Conservation (phyloP, 2,888 invertebrate genomes). For the Tenthredo livida region DNA sequence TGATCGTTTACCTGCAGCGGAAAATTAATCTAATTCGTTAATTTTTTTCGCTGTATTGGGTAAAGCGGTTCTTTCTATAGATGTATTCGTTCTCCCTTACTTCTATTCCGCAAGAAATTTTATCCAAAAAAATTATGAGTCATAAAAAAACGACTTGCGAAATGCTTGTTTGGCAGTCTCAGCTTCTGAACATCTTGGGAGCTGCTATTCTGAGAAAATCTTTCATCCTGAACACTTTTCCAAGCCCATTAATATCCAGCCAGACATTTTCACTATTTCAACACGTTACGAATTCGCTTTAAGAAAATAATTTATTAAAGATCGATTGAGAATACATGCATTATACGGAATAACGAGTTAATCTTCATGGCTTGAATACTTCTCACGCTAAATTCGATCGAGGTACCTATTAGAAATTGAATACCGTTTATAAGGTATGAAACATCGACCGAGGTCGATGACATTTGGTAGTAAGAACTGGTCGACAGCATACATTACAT, state of each 20-base stretch:
- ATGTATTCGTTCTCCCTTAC: neutral
- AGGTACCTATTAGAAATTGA: neutral
- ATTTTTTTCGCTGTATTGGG: neutral
- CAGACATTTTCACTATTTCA: neutral
- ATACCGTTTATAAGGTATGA: neutral
- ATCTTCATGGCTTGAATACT: neutral
- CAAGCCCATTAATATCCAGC: neutral
- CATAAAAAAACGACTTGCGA: slow-evolving; percentile 36
- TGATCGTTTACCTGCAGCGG: neutral
- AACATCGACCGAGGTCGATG: neutral
- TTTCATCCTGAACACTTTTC: neutral
- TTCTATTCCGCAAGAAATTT: neutral
- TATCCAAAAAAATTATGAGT: slow-evolving; percentile 6
- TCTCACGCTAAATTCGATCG: neutral
- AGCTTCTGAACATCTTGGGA: neutral
- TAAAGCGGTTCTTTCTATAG: neutral
- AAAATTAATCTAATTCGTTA: neutral
- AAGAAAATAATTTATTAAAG: neutral
- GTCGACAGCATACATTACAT: neutral
- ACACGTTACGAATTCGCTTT: neutral
- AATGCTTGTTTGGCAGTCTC: slow-evolving; percentile 31
- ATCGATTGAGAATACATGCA: neutral
- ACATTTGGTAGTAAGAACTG: slow-evolving; percentile 2
- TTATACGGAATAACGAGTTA: neutral
- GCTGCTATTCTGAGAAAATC: slow-evolving; percentile 9